A percentile compares a stretch with the other conserved stretches of the same genome.
These are phyloP conservation scores for Clanis bilineata DNA, from an alignment of 2,888 invertebrate species.

Conservation along the genomic window DNA sequence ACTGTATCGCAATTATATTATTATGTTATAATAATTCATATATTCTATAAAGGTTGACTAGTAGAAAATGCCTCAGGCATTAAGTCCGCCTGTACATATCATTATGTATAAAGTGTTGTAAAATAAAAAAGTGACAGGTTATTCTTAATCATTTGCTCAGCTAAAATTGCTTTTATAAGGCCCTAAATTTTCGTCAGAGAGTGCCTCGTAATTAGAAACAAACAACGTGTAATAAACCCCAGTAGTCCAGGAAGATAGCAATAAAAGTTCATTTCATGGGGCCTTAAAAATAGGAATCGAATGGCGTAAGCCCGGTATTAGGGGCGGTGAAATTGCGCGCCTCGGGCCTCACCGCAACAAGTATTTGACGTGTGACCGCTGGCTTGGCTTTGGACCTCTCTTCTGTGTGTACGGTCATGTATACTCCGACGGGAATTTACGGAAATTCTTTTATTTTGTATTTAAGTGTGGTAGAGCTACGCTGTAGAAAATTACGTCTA, in stretches of 20 bases:
- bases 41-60: too few relatives aligned
- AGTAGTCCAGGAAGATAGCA: not conserved
- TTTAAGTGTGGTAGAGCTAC: not conserved
- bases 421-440: not conserved
- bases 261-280: slow-evolving; percentile 13
- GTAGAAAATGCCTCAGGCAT: too few relatives aligned
- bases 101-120: too few relatives aligned
- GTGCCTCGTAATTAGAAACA: not conserved
- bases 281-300: slow-evolving; percentile 29
- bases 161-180: too few relatives aligned
- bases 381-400: slow-evolving; percentile 11
- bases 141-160: too few relatives aligned
- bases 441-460: not conserved
- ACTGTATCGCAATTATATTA: too few relatives aligned
- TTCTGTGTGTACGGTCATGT: not conserved
- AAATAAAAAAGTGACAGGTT: too few relatives aligned
- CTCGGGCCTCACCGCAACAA: slow-evolving; percentile 21
- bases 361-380: slow-evolving; percentile 14
- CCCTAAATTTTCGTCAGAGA: too few relatives aligned
- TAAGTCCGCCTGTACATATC: too few relatives aligned
- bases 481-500: not conserved
- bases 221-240: not conserved
- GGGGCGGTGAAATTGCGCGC: slow-evolving; percentile 28
- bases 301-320: slow-evolving; percentile 26
- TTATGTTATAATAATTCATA: too few relatives aligned